Conservation (phyloP, 2,888 invertebrate species). For the Crocallis elinguaria region DNA sequence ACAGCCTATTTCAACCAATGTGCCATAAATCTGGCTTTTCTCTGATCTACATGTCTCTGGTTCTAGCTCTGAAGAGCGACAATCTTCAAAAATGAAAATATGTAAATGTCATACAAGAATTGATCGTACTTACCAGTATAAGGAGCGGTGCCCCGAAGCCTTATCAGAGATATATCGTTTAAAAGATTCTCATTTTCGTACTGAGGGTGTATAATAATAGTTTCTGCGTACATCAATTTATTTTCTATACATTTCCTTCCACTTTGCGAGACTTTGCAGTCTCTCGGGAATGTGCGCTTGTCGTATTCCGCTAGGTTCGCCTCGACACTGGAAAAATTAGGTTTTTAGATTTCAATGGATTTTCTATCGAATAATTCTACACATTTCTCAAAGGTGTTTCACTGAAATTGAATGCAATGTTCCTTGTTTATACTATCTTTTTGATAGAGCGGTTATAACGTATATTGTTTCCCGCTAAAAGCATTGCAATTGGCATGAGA, state of each 20-base stretch:
- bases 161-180: slow-evolving; percentile 72
- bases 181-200: slow-evolving; percentile 61
- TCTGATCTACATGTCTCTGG: not conserved
- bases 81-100: not conserved
- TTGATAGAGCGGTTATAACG: no score
- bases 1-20: no score
- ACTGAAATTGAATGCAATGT: not conserved
- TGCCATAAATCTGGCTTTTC: not conserved
- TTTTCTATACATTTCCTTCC: slow-evolving; percentile 68
- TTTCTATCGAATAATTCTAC: not conserved
- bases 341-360: not conserved
- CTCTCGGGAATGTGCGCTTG: slow-evolving; percentile 70
- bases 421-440: not conserved
- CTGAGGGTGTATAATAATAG: slow-evolving; percentile 57
- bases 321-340: slow-evolving; percentile 57
- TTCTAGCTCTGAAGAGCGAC: not conserved
- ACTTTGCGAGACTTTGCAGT: slow-evolving; percentile 59
- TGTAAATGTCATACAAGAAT: no score
- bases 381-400: not conserved
- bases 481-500: no score
- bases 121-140: slow-evolving; percentile 60
- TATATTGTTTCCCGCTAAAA: no score
- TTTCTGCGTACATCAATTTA: slow-evolving; percentile 58
- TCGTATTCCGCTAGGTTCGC: slow-evolving; percentile 72
- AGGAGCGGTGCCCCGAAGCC: slow-evolving; percentile 59